phyloP scores from a whole-genome alignment of 1,140 invertebrate genomes.

The Tribolium madens region DNA sequence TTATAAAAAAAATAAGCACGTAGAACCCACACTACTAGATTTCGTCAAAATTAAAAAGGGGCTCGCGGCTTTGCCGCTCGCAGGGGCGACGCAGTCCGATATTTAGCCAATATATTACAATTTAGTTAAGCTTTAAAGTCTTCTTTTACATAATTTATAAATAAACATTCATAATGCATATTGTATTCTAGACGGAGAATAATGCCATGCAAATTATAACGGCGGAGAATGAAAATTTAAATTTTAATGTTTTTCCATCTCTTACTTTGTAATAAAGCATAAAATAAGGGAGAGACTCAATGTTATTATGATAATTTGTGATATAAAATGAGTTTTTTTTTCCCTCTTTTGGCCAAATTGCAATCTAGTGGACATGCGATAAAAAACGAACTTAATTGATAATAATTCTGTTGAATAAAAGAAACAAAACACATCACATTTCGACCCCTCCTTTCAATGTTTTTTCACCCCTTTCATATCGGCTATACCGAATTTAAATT shows the following conservation, averaged over 20 bases:
- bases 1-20: no score
- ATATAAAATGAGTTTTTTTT: constrained; percentile 42
- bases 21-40: no score
- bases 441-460: constrained; percentile 23
- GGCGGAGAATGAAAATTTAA: constrained; percentile 63
- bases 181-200: constrained; percentile 59
- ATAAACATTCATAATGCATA: constrained; percentile 66
- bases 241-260: constrained; percentile 61
- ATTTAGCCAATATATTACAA: constrained; percentile 43
- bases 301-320: constrained; percentile 44
- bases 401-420: constrained; percentile 9
- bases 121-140: constrained; percentile 52
- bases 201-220: constrained; percentile 64
- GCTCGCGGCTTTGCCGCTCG: no score
- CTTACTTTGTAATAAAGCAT: constrained; percentile 48
- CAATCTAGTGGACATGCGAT: constrained; percentile 38
- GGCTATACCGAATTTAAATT: constrained; percentile 56
- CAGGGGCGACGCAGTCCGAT: no score
- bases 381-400: constrained; percentile 28
- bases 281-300: constrained; percentile 45
- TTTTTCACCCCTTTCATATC: constrained; percentile 36
- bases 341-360: constrained; percentile 16
- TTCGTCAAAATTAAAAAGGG: no score
- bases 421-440: constrained; percentile 33
- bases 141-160: constrained; percentile 65